A percentile compares a stretch with the other conserved stretches of the same genome.
Evolutionary conservation across 2,888 invertebrate species (phyloP).

Genomic region (Cylindroiulus punctatus): DNA sequence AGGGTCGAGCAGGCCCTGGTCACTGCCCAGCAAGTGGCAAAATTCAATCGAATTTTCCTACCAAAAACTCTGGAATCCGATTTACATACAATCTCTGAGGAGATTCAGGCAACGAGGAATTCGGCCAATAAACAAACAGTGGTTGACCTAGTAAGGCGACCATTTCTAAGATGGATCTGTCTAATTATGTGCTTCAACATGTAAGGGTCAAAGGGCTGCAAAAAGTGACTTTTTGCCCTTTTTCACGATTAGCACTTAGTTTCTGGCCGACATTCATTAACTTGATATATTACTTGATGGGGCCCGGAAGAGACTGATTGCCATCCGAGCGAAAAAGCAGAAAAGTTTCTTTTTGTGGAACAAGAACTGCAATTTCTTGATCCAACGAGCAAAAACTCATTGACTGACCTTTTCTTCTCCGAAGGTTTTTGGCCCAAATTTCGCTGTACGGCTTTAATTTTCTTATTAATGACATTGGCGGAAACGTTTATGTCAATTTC

Average conservation of each 20-base stretch:
- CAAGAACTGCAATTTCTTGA: neutral
- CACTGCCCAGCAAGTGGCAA: neutral
- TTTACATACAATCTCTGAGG: neutral
- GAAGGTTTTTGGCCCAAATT: conserved; percentile 51
- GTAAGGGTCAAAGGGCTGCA: conserved; percentile 46
- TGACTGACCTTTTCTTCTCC: neutral
- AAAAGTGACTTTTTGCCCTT: neutral
- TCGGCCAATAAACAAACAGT: conserved; percentile 50
- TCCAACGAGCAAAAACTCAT: neutral
- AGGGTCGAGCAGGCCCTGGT: conserved; percentile 19
- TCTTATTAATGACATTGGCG: conserved; percentile 53
- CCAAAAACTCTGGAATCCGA: conserved; percentile 39
- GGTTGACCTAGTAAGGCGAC: conserved; percentile 8
- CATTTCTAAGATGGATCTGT: conserved; percentile 51
- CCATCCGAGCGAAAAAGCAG: neutral
- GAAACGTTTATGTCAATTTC: conserved; percentile 50
- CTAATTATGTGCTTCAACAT: conserved; percentile 36
- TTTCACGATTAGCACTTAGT: neutral
- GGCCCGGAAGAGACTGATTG: conserved; percentile 2
- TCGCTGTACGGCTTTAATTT: conserved; percentile 52
- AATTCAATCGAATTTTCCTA: conserved; percentile 27
- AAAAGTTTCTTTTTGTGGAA: neutral
- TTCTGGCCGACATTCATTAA: neutral
- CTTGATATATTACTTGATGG: neutral
- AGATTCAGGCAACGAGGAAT: conserved; percentile 36